Evolutionary conservation across 2,888 invertebrate species (phyloP), one percentile per base, ranked within the genome.

Genomic region (Geophilus truncorum): DNA sequence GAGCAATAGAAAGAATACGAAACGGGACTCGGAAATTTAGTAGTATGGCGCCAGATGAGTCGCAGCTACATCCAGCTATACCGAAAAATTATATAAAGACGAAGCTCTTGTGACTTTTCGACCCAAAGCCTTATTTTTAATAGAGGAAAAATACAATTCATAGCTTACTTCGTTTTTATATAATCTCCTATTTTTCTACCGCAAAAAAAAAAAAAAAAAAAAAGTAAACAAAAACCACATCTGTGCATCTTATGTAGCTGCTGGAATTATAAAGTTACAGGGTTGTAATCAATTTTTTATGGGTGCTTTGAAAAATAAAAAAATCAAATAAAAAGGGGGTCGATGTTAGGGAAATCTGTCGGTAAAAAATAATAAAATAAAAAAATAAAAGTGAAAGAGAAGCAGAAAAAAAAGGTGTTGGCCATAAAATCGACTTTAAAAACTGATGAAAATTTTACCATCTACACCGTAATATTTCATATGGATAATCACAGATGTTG

Each of bases 241-340:
- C 1, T 62, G 57, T 23, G 57, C 21, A 62, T 23, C 57, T n/a
- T 18, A 62, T 62, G 57, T 18, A 62, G 57, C 57, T 18, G 21
- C 21, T 62, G 57, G 18, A 62, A 62, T 62, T 62, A 21, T 18
- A 62, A 62, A 4, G 57, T 62, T 62, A 62, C 57, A 10, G 21
- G 21, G 57, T 1, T n/a, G 57, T 62, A 62, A 62, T 62, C 57
- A 62, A 62, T 62, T 62, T 62, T 62, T 62, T 62, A 62, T 62
- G 57, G 21, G 21, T 23, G 1, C 57, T 23, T 62, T 40, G n/a
- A 40, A 40, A n/a, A n/a, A n/a, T 12, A 62, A 2, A 62, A 21
- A 6, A 21, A 21, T 21, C 6, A 5, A 21, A 62, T 21, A 21
- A 62, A 62, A 21, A 62, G 18, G 57, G 10, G 57, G 23, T 23